Evolutionary conservation across 64 coral and sea anemone species (phyloP).

Genomic region (Porites australiensis): DNA sequence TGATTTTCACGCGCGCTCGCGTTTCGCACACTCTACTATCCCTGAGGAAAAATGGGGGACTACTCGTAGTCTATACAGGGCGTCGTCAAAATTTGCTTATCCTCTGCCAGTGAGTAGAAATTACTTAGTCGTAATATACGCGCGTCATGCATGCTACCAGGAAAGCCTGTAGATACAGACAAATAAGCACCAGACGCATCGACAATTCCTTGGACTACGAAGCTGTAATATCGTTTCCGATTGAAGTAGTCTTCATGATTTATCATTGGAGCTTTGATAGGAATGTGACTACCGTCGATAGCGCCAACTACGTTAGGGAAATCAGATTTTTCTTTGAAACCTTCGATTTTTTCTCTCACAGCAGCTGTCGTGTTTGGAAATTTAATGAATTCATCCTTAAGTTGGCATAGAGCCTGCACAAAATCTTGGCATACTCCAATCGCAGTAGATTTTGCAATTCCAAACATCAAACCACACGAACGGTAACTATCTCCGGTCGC

Average conservation of each 20-base stretch:
- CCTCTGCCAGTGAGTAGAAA: slow-evolving; percentile 50
- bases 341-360: slow-evolving; percentile 30
- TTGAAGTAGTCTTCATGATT: slow-evolving; percentile 68
- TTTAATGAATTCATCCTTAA: slow-evolving; percentile 38
- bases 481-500: slow-evolving; percentile 53
- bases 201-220: slow-evolving; percentile 59
- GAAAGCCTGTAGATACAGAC: slow-evolving; percentile 55
- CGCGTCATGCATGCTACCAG: slow-evolving; percentile 60
- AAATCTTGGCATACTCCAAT: background rate
- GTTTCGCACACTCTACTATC: too few species aligned
- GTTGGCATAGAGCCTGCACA: background rate
- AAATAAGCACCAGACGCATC: slow-evolving; percentile 18
- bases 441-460: slow-evolving; percentile 49
- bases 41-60: too few species aligned
- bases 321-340: slow-evolving; percentile 44
- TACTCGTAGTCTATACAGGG: background rate
- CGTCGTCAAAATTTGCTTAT: background rate
- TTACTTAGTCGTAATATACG: slow-evolving; percentile 38
- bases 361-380: slow-evolving; percentile 36
- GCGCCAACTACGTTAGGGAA: slow-evolving; percentile 57
- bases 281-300: slow-evolving; percentile 59
- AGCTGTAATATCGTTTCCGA: slow-evolving; percentile 64
- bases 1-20: too few species aligned
- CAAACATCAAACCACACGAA: slow-evolving; percentile 49
- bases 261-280: slow-evolving; percentile 37